Conservation (phyloP, 2,113 vertebrate species). For the Spheniscus mendiculus region DNA sequence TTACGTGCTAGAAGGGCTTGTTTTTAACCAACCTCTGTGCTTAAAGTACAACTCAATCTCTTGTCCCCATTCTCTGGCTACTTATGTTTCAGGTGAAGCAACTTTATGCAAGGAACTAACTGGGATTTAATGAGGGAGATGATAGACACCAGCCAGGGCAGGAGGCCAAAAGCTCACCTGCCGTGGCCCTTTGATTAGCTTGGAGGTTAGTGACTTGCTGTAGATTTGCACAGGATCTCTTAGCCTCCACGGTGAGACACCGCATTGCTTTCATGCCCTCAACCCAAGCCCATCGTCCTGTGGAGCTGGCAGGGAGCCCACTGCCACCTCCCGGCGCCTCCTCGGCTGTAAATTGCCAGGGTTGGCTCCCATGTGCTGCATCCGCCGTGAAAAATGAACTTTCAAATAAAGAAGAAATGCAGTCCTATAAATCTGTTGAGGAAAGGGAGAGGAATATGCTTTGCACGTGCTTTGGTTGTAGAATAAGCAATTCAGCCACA, state of each 20-base stretch:
- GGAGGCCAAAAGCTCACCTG: background rate
- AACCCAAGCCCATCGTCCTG: rapidly evolving
- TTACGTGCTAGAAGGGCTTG: rapidly evolving
- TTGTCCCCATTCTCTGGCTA: background rate
- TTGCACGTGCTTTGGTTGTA: background rate
- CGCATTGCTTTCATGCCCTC: rapidly evolving
- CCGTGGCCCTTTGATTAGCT: background rate
- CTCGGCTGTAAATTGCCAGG: background rate
- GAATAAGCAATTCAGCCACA: background rate
- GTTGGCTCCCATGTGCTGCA: background rate
- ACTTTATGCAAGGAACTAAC: background rate
- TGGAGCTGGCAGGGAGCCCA: background rate
- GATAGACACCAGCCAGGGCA: background rate
- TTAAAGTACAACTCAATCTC: background rate
- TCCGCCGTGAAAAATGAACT: background rate
- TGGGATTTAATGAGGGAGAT: background rate
- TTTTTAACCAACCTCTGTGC: background rate
- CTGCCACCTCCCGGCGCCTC: background rate
- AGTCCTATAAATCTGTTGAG: background rate
- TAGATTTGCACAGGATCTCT: background rate
- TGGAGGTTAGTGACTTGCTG: too few species aligned
- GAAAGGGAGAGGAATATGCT: background rate
- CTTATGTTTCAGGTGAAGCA: background rate
- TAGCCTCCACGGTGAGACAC: rapidly evolving
- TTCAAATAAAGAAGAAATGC: background rate